Evolutionary conservation across 1,140 invertebrate species (phyloP).

Genomic region (Cardiocondyla obscurior): DNA sequence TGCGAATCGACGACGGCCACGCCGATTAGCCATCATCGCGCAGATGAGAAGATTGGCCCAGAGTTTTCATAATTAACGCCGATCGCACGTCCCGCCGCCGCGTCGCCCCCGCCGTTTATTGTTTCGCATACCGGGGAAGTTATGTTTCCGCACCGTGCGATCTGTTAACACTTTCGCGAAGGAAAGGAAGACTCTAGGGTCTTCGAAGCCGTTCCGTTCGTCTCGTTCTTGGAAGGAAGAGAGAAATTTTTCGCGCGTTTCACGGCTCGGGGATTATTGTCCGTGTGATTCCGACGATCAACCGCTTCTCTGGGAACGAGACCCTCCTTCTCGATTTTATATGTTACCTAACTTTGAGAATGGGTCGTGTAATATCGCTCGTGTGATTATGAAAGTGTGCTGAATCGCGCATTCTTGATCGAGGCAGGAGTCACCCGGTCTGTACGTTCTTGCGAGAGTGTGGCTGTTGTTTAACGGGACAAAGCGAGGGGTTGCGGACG

Average conservation of each 20-base stretch:
- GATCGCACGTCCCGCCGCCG: constrained; percentile 7
- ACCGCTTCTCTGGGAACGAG: neutral
- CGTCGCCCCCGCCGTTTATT: neutral
- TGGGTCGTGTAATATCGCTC: neutral
- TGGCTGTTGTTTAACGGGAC: neutral
- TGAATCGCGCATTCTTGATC: neutral
- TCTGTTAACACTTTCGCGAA: constrained; percentile 14
- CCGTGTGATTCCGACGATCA: neutral
- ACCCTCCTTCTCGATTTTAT: neutral
- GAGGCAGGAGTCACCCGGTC: neutral
- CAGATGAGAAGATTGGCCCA: constrained; percentile 70
- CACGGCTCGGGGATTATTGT: neutral
- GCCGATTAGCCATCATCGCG: constrained; percentile 54
- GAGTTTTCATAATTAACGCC: constrained; percentile 63
- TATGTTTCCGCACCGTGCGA: neutral
- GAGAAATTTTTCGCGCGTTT: constrained; percentile 2
- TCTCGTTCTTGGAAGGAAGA: constrained; percentile 9
- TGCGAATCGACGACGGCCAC: constrained; percentile 42
- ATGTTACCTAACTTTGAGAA: neutral
- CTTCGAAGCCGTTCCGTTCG: too few species aligned
- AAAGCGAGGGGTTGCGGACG: neutral
- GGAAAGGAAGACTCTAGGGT: too few species aligned
- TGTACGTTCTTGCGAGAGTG: neutral
- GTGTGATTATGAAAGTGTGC: neutral
- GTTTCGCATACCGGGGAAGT: constrained; percentile 7